Percentiles rank a stretch among this genome's conserved stretches.
Evolutionary conservation across 1,140 invertebrate genomes (phyloP).

Genomic region (Drosophila seguyi): DNA sequence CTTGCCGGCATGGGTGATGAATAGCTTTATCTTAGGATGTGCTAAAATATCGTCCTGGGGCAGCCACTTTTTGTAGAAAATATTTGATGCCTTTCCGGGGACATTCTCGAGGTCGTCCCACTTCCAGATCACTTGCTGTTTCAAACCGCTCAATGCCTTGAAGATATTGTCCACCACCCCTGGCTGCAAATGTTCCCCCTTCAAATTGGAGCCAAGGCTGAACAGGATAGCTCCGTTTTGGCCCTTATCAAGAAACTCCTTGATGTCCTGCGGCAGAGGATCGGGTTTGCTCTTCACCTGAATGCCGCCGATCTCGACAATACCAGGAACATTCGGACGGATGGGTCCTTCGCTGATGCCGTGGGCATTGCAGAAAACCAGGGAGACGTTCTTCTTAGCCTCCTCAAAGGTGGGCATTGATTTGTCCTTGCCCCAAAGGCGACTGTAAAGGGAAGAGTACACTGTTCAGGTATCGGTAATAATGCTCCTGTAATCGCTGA

Average conservation of each 20-base stretch:
- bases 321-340: conserved; percentile 78
- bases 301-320: conserved; percentile 85
- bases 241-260: conserved; percentile 86
- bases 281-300: conserved; percentile 82
- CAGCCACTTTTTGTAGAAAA: conserved; percentile 89
- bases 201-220: conserved; percentile 87
- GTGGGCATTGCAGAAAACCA: conserved; percentile 73
- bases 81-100: conserved; percentile 87
- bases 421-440: conserved; percentile 49
- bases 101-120: conserved; percentile 86
- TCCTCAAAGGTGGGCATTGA: conserved; percentile 43
- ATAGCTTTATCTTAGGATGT: conserved; percentile 89
- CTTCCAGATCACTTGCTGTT: conserved; percentile 88
- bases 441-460: conserved; percentile 12
- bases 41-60: conserved; percentile 90
- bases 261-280: conserved; percentile 85
- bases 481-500: background rate
- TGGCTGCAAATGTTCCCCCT: conserved; percentile 82
- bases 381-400: conserved; percentile 70
- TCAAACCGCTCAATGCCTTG: conserved; percentile 85
- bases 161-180: conserved; percentile 84
- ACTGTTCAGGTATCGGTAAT: background rate
- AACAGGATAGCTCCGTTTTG: conserved; percentile 88
- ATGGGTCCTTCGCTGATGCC: conserved; percentile 75
- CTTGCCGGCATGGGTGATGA: conserved; percentile 91